Conservation (phyloP, 2,888 invertebrate species). For the Hyposoter didymator region DNA sequence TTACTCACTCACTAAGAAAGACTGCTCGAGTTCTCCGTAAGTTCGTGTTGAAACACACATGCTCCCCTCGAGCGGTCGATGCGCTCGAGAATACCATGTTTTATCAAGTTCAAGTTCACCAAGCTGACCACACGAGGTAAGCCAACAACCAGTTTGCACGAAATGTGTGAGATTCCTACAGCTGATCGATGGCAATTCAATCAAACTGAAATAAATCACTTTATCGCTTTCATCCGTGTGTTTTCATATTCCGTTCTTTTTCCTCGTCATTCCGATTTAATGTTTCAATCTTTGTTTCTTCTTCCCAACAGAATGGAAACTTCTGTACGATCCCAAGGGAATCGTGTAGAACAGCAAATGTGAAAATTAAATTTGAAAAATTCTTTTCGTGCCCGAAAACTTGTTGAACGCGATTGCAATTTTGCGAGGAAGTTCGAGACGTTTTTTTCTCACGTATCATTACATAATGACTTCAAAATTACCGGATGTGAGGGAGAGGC, state of each 20-base stretch:
- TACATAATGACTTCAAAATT: conserved; percentile 44
- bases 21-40: conserved; percentile 65
- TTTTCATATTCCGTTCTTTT: neutral
- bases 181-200: conserved; percentile 8
- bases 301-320: too few species aligned
- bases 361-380: neutral
- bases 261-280: neutral
- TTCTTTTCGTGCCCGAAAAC: neutral
- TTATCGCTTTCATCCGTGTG: neutral
- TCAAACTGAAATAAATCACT: neutral
- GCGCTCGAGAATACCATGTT: conserved; percentile 50
- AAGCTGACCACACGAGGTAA: conserved; percentile 31
- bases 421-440: conserved; percentile 25
- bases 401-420: conserved; percentile 48
- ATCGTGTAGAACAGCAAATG: neutral
- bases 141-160: conserved; percentile 58
- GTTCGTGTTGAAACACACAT: conserved; percentile 11
- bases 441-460: conserved; percentile 21
- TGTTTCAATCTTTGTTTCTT: neutral
- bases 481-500: conserved; percentile 5
- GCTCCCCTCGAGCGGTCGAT: conserved; percentile 47
- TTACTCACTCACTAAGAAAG: conserved; percentile 13
- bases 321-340: neutral
- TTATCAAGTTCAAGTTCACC: conserved; percentile 70
- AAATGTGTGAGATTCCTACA: neutral